Evolutionary conservation across 2,888 invertebrate genomes (phyloP), one percentile per base, ranked within the genome.

Genomic region (Torymus tubicola): DNA sequence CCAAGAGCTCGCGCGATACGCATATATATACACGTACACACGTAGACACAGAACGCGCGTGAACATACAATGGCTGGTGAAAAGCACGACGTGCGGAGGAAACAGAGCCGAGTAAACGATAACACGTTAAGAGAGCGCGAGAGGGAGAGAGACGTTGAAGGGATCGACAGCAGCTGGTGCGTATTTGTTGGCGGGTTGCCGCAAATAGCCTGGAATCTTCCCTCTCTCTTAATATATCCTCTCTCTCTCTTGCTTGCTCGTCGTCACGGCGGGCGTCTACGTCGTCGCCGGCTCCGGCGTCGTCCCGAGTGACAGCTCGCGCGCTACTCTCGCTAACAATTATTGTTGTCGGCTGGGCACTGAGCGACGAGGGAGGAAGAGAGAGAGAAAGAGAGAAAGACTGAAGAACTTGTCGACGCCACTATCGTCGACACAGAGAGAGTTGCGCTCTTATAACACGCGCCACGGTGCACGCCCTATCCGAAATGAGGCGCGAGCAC

Each of bases 161-260:
- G 85, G 87, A 89, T 90, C 89, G 88, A 87, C 88, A 89, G 88
- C 90, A 90, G 89, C 89, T 90, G 89, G 86, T 88, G 85, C 86
- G 86, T 89, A 88, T 89, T 88, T 88, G 87, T 88, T 88, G 87
- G 84, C 86, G 84, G 84, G 42, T 42, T 42, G 84, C 87, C 87
- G 88, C 86, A 89, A 89, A 90, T 90, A 90, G 88, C 86, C 80
- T 64, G 70, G 81, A 78, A 83, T 80, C 82, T 70, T 70, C 81
- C 78, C 83, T 80, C 76, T 86, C 85, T 79, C 83, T 52, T 63
- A 63, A 53, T 64, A 64, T 63, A 63, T 69, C 42, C 70, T 42
- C 21, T 80, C 84, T 82, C 82, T 82, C 72, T 42, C 42, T 42
- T 8, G 5, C 42, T 31, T 31, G 5, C 42, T 42, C 42, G 42